phyloP scores from a whole-genome alignment of 2,113 vertebrate genomes.

The Oriolus oriolus region DNA sequence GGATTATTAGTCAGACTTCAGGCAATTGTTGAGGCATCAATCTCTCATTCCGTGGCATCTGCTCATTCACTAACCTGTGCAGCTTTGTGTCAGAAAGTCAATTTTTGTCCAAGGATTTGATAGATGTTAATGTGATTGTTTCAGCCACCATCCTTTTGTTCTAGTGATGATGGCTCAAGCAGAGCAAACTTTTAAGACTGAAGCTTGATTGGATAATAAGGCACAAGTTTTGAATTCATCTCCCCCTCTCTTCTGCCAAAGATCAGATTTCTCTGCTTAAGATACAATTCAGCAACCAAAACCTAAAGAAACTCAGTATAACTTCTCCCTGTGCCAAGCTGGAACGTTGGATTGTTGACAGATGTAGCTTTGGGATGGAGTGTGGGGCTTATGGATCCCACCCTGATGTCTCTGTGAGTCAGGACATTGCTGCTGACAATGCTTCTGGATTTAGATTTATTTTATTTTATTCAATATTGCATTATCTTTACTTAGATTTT shows the following conservation, averaged over 20 bases:
- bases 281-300: background rate
- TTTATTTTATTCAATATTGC: background rate
- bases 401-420: too few relatives aligned
- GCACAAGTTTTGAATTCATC: background rate
- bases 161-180: background rate
- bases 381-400: background rate
- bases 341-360: background rate
- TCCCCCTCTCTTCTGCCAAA: background rate
- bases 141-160: constrained; percentile 3
- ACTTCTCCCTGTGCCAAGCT: background rate
- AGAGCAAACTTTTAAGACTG: background rate
- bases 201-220: background rate
- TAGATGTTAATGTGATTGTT: constrained; percentile 4
- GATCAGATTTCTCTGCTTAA: background rate
- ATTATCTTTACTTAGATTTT: background rate
- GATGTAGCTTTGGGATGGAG: background rate
- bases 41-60: constrained; percentile 33
- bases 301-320: background rate
- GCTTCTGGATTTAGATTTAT: background rate
- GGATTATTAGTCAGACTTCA: constrained; percentile 51
- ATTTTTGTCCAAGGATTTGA: constrained; percentile 49
- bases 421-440: background rate
- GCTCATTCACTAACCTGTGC: constrained; percentile 37
- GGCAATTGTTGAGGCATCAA: constrained; percentile 15
- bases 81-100: constrained; percentile 41